Base-by-base conservation (phyloP, 2,888 invertebrate species). In the Caenorhabditis plicata region DNA sequence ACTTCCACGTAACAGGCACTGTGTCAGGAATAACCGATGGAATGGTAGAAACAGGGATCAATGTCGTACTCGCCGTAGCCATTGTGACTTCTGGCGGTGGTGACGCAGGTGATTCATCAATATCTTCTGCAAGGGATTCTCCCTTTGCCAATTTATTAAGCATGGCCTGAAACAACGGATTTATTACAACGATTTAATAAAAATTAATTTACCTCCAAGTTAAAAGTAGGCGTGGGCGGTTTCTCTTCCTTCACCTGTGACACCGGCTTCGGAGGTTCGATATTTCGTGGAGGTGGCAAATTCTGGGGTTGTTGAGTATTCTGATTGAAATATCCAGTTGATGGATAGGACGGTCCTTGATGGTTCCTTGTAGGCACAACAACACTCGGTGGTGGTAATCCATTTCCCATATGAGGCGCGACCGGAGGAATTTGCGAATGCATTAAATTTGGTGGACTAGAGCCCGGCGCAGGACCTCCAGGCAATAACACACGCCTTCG, bases 401-500 rank as follows among this genome's bases (percentile, higher is more conserved):
- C 64, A 25, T 35, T 35, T 33, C 26, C 39, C 11, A 32, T 29
- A 35, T 63, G 57, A 19, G 47, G 44, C n/a, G n/a, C n/a, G n/a
- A n/a, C n/a, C n/a, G n/a, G n/a, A n/a, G 68, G 68, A 13, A 68
- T 29, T 0, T 64, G 56, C n/a, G 60, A 60, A 31, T 68, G 68
- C 9, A 68, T 68, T 15, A 54, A 36, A 11, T 53, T 50, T 4
- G 54, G 53, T 4, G 54, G 50, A 8, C 50, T 19, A 4, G 47
- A 35, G 9, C 43, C 43, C 1, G 39, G 9, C 11, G 13, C 20
- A 8, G 53, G 55, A 7, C 47, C 55, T 25, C 62, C 61, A 8
- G 71, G 74, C 9, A 79, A 53, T 1, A 79, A 62, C 4, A 77
- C 76, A 32, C 73, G 64, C 20, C 78, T 52, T 27, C 49, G 33